A percentile compares a stretch with the other conserved stretches of the same genome.
Conservation (phyloP, 2,113 vertebrate species). For the Loxodonta africana region DNA sequence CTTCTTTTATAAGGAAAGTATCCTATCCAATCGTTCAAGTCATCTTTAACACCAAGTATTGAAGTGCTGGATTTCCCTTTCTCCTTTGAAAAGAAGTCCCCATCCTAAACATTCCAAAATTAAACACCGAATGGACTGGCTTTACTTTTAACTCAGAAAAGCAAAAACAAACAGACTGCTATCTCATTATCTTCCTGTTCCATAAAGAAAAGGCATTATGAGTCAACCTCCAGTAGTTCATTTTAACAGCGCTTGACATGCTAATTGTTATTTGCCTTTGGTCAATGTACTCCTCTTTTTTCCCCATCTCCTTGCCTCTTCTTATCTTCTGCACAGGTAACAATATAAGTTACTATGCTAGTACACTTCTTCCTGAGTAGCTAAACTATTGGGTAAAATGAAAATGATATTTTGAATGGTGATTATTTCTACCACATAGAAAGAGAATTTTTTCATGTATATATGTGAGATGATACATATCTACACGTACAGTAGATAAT, state of each 20-base stretch:
- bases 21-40: neutral
- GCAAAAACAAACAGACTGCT: neutral
- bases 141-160: neutral
- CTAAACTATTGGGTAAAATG: neutral
- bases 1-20: neutral
- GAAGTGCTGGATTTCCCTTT: neutral
- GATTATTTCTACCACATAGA: neutral
- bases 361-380: neutral
- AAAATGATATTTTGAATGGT: neutral
- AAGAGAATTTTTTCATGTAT: neutral
- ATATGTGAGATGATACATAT: neutral
- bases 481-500: neutral
- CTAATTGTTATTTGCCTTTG: neutral
- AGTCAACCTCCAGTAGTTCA: neutral
- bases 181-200: neutral
- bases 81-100: neutral
- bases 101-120: neutral
- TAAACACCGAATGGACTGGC: neutral
- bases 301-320: neutral
- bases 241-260: neutral
- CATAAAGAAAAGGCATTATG: neutral
- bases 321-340: neutral
- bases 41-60: neutral
- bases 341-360: neutral
- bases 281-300: neutral